phyloP scores from a whole-genome alignment of 53 echinoderm and acorn worm species.

The Hippasteria phrygiana region DNA sequence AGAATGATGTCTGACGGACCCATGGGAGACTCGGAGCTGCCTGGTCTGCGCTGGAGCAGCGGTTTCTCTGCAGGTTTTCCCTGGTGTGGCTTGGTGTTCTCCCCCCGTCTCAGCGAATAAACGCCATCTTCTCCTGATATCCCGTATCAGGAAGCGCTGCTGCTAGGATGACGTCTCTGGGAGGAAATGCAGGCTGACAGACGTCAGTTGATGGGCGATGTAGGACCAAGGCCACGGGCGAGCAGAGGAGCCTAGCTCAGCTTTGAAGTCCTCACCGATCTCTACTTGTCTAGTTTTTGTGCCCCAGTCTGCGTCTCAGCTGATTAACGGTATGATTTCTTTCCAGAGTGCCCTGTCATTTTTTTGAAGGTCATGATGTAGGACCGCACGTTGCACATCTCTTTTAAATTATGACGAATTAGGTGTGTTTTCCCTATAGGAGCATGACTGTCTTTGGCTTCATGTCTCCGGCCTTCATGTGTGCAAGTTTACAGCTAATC shows the following conservation, averaged over 20 bases:
- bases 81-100: slow-evolving; percentile 11
- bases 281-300: slow-evolving; percentile 1
- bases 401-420: slow-evolving; percentile 22
- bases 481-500: not conserved
- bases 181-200: slow-evolving; percentile 47
- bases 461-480: not conserved
- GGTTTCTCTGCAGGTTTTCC: not conserved
- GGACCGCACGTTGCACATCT: slow-evolving; percentile 23
- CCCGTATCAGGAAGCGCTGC: slow-evolving; percentile 53
- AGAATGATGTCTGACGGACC: slow-evolving; percentile 42
- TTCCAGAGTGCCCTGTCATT: slow-evolving; percentile 42
- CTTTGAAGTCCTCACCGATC: slow-evolving; percentile 24
- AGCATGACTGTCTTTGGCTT: not conserved
- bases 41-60: not conserved
- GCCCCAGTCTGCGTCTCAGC: slow-evolving; percentile 23
- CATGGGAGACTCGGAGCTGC: not conserved
- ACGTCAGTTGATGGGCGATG: slow-evolving; percentile 60
- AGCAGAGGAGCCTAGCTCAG: slow-evolving; percentile 8
- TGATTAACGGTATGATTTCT: slow-evolving; percentile 19
- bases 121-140: slow-evolving; percentile 50
- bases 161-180: slow-evolving; percentile 58
- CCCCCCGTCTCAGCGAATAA: slow-evolving; percentile 13
- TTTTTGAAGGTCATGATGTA: slow-evolving; percentile 53
- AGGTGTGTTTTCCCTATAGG: not conserved
- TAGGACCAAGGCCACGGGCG: slow-evolving; percentile 18